phyloP scores from a whole-genome alignment of 2,888 invertebrate species.

The Antheraea yamamai region DNA sequence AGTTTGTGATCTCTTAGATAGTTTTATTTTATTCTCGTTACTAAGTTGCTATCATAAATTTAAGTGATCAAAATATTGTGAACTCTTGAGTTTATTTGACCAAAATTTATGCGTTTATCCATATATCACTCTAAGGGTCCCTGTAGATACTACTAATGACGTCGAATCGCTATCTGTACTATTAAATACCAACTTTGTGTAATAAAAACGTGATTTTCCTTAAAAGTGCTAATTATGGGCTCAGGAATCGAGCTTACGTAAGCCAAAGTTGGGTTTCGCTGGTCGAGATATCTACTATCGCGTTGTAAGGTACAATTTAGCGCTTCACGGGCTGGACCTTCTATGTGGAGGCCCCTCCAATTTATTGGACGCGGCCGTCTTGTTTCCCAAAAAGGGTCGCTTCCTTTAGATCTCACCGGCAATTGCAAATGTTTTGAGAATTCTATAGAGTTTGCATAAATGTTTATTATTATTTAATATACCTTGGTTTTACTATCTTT shows the following conservation, averaged over 20 bases:
- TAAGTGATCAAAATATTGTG: neutral
- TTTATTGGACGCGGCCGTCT: slow-evolving; percentile 73
- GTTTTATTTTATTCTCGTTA: neutral
- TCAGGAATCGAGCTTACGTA: slow-evolving; percentile 12
- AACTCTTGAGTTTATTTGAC: neutral
- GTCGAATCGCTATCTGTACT: neutral
- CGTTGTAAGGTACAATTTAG: slow-evolving; percentile 20
- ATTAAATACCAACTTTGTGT: slow-evolving; percentile 2
- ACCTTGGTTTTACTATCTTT: neutral
- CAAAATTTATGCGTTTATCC: neutral
- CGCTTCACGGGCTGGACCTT: slow-evolving; percentile 18
- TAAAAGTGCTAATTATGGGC: slow-evolving; percentile 15
- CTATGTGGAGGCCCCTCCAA: slow-evolving; percentile 59
- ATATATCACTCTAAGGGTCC: neutral
- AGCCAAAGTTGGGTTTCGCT: slow-evolving; percentile 9
- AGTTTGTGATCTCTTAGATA: neutral
- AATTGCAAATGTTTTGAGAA: slow-evolving; percentile 11
- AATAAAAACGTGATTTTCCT: slow-evolving; percentile 11
- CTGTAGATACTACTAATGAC: neutral
- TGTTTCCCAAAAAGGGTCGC: slow-evolving; percentile 66
- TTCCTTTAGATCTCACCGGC: slow-evolving; percentile 58
- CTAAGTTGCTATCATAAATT: neutral
- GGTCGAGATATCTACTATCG: slow-evolving; percentile 15
- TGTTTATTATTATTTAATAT: neutral
- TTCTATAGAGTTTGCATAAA: slow-evolving; percentile 18